Evolutionary conservation across 2,797 vertebrate genomes (phyloP).

Genomic region (Ibycter americanus): DNA sequence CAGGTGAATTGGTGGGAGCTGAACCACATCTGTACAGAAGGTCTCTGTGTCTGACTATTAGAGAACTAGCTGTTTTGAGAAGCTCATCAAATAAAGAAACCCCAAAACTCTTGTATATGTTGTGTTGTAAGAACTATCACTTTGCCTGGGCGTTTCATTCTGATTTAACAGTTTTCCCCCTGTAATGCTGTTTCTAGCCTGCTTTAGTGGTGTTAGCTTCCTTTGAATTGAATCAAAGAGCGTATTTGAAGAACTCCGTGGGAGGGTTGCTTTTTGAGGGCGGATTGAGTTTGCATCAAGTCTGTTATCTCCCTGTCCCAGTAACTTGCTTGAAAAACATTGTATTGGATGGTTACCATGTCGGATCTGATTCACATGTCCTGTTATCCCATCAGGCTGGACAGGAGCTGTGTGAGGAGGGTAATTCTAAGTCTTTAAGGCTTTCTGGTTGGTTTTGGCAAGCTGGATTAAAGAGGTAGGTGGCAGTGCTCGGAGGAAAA

Average conservation of each 20-base stretch:
- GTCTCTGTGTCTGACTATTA: background rate
- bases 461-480: background rate
- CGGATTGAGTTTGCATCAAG: background rate
- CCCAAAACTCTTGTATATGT: background rate
- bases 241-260: background rate
- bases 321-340: background rate
- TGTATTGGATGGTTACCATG: rapidly evolving
- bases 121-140: background rate
- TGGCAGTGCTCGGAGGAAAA: background rate
- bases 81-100: background rate
- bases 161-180: background rate
- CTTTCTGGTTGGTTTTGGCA: background rate
- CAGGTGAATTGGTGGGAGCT: background rate
- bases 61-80: background rate
- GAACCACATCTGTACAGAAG: background rate
- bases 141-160: background rate
- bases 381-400: background rate
- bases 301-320: background rate
- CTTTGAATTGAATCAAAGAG: background rate
- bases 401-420: background rate
- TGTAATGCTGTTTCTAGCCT: background rate
- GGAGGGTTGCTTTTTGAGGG: background rate
- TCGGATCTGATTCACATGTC: background rate
- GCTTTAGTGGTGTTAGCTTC: background rate
- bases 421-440: background rate